Conservation (phyloP, 2,113 vertebrate genomes). For the Sylvicapra grimmia region DNA sequence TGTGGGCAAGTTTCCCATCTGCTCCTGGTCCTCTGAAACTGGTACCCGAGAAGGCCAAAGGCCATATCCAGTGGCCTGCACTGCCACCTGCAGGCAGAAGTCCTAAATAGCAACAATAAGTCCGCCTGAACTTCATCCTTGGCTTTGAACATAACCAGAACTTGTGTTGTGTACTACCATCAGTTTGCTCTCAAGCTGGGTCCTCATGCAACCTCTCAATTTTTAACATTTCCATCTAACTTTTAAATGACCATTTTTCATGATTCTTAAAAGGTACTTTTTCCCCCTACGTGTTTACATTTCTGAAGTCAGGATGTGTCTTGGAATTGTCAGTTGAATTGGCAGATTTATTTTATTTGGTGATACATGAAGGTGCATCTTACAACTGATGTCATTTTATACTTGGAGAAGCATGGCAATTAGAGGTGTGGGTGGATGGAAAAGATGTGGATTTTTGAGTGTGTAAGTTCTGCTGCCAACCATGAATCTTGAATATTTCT, state of each 20-base stretch:
- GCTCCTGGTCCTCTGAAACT: not conserved
- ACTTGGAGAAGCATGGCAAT: not conserved
- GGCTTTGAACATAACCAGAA: not conserved
- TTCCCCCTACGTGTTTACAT: not conserved
- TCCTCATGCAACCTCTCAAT: accelerated
- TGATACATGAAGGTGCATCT: not conserved
- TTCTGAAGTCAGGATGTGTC: not conserved
- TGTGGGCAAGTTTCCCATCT: not conserved
- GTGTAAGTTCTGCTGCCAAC: not conserved
- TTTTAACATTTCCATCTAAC: not conserved
- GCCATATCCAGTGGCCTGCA: constrained; percentile 33
- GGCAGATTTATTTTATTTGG: not conserved
- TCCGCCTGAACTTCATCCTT: not conserved
- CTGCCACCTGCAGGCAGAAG: constrained; percentile 47
- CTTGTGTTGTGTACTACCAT: accelerated
- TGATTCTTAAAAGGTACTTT: not conserved
- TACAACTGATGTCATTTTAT: not conserved
- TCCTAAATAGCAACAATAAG: accelerated
- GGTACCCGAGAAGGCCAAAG: not conserved
- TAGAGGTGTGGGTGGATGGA: not conserved
- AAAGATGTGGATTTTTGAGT: not conserved
- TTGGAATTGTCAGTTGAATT: not conserved
- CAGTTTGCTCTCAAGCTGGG: too few relatives aligned
- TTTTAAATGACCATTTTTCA: not conserved
- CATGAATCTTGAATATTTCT: not conserved